A percentile compares a stretch with the other conserved stretches of the same genome.
Evolutionary conservation across 2,113 vertebrate species (phyloP).

Genomic region (Pao palembangensis): DNA sequence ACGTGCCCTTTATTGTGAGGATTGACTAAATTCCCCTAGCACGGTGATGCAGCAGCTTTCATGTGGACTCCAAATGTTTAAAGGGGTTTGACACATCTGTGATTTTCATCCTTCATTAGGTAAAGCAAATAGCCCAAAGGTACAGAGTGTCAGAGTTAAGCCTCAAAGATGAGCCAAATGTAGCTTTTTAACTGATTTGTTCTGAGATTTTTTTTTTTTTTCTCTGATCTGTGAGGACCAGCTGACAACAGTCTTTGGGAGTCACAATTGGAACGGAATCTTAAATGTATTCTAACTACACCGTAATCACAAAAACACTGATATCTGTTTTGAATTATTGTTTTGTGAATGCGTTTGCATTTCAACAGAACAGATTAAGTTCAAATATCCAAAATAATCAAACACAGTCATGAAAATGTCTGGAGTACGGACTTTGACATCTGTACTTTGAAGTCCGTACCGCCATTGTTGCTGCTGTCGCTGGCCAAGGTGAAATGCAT

Average conservation of each 20-base stretch:
- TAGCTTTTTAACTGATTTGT: constrained; percentile 44
- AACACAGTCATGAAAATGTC: too few relatives aligned
- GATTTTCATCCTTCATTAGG: constrained; percentile 37
- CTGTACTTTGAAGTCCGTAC: too few relatives aligned
- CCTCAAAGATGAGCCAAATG: constrained; percentile 27
- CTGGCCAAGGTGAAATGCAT: too few relatives aligned
- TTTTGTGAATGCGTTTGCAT: too few relatives aligned
- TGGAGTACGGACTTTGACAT: too few relatives aligned
- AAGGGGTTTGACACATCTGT: constrained; percentile 46
- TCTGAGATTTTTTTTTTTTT: constrained; percentile 22
- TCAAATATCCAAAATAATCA: too few relatives aligned
- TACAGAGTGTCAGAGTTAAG: constrained; percentile 9
- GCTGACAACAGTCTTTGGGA: background rate
- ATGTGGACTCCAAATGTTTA: constrained; percentile 22
- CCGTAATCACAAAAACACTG: too few relatives aligned
- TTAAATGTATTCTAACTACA: too few relatives aligned
- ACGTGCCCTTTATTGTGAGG: constrained; percentile 35
- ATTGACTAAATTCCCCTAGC: constrained; percentile 23
- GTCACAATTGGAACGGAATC: constrained; percentile 2
- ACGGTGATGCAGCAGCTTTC: constrained; percentile 3
- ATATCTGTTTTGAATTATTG: too few relatives aligned
- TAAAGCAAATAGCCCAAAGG: constrained; percentile 53
- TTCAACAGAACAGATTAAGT: too few relatives aligned
- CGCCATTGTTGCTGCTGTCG: too few relatives aligned
- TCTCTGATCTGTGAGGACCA: too few relatives aligned